Base-by-base conservation (phyloP, 1,140 invertebrate genomes). In the Octopus bimaculoides region DNA sequence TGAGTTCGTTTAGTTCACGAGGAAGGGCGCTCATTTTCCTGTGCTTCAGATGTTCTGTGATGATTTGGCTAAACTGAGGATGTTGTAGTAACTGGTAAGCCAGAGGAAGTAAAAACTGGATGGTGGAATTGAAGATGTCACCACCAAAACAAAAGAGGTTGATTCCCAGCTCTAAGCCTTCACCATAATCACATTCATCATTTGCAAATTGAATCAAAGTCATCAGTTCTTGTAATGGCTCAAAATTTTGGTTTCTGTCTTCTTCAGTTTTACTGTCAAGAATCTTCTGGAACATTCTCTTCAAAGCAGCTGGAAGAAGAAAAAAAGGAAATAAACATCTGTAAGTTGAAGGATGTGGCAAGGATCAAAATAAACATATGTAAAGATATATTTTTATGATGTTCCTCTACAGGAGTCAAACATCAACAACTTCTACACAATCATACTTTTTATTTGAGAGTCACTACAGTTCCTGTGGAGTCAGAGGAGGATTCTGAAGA, bases 141-240 rank as follows among this genome's bases (percentile, higher is more conserved):
- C 84, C 85, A 9, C 88, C 88, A 85, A 93, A 95, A 80, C 92
- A 93, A 86, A 98, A 96, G 20, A 98, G 88, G 90, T 96, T 93
- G 56, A 96, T 92, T 0, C 95, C 96, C 53, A 97, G 90, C 90
- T 98, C 96, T 4, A 98, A 86, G 6, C 95, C 94, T 77, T 95
- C 96, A 1, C 96, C 97, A 91, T 97, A 97, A 89, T 98, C 97
- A 88, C 95, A 96, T 89, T 98, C 97, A 89, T 98, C 97, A 81
- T 95, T 94, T 4, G 96, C 96, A 89, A 97, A 97, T 86, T 93
- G 95, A 8, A 95, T 93, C 9, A 87, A 75, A 2, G 87, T 88
- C 41, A 89, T 85, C 9, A 89, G 76, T 78, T 90, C 88, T 83
- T 96, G 94, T 5, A 98, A 87, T 9, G 93, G 79, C 91, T 93